Evolutionary conservation across 2,113 vertebrate genomes (phyloP).

Genomic region (Casuarius casuarius): DNA sequence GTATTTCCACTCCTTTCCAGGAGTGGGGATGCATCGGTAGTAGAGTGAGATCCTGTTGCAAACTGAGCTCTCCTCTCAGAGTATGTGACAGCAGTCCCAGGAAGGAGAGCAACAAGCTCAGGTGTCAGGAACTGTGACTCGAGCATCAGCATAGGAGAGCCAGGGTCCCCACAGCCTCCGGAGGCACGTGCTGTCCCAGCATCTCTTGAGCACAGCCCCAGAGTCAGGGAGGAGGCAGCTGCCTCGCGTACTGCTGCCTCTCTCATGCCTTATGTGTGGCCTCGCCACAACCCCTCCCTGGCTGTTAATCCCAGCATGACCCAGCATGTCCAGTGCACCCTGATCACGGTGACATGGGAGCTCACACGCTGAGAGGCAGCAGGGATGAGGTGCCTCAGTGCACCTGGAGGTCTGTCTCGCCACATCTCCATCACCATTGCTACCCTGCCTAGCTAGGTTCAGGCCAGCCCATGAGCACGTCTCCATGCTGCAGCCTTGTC

Average conservation of each 20-base stretch:
- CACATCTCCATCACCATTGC: rapidly evolving
- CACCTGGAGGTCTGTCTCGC: background rate
- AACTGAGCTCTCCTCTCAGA: rapidly evolving
- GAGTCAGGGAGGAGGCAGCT: background rate
- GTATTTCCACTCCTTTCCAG: background rate
- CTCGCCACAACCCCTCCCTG: too few species aligned
- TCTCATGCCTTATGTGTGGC: background rate
- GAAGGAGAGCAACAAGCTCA: background rate
- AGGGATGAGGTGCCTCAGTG: background rate
- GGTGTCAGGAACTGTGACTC: background rate
- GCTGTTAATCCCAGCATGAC: background rate
- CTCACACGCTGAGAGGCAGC: background rate
- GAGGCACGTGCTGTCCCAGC: rapidly evolving
- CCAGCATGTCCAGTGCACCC: background rate
- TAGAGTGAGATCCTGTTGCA: background rate
- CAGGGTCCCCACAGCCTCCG: background rate
- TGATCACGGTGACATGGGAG: rapidly evolving
- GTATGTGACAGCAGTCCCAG: rapidly evolving
- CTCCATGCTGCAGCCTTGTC: rapidly evolving
- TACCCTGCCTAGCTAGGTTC: background rate
- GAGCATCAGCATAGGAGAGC: background rate
- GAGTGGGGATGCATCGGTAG: background rate
- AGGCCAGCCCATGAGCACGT: background rate
- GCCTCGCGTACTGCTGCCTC: background rate
- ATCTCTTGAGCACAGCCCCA: background rate